phyloP scores from a whole-genome alignment of 2,888 invertebrate genomes.

The Noctua fimbriata region DNA sequence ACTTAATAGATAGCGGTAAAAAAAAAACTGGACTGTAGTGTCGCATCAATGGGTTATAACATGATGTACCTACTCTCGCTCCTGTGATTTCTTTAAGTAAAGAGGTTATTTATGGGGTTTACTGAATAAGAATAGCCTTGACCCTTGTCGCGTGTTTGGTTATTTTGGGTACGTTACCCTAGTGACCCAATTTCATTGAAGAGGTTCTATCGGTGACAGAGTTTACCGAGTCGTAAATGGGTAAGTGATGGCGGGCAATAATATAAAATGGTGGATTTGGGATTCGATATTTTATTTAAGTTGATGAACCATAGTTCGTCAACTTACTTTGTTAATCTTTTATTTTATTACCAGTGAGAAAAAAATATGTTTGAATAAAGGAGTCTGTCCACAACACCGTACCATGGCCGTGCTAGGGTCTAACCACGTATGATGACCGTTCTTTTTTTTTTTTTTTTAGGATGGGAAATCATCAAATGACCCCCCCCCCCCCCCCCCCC shows the following conservation, averaged over 20 bases:
- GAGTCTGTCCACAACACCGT: too few relatives aligned
- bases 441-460: too few relatives aligned
- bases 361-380: too few relatives aligned
- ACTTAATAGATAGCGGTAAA: neutral
- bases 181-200: constrained; percentile 33
- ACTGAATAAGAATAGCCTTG: constrained; percentile 17
- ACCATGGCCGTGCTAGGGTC: too few relatives aligned
- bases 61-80: neutral
- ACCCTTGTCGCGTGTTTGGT: constrained; percentile 5
- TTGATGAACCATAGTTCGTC: too few relatives aligned
- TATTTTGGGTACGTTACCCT: constrained; percentile 4
- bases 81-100: constrained; percentile 25
- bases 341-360: too few relatives aligned
- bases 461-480: too few relatives aligned
- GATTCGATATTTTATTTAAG: constrained; percentile 3
- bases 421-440: too few relatives aligned
- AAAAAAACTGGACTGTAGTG: neutral
- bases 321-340: too few relatives aligned
- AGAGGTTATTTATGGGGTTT: constrained; percentile 19
- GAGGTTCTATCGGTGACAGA: constrained; percentile 4
- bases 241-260: neutral
- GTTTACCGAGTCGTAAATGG: constrained; percentile 8
- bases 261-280: neutral
- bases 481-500: too few relatives aligned
- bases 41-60: neutral